phyloP scores from a whole-genome alignment of 2,797 vertebrate genomes.

The Anniella stebbinsi region DNA sequence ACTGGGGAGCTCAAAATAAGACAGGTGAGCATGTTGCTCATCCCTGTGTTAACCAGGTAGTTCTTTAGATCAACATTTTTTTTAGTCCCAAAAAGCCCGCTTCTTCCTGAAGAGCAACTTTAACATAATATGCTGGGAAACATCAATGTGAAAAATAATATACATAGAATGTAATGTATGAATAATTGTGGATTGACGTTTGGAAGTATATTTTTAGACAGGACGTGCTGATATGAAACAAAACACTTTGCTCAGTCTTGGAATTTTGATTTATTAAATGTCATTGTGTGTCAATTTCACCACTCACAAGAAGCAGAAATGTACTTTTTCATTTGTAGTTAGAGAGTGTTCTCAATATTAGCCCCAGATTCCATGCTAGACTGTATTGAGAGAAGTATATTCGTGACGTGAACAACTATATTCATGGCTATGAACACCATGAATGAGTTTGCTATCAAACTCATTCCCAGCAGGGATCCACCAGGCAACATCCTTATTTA shows the following conservation, averaged over 20 bases:
- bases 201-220: conserved; percentile 23
- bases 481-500: not conserved
- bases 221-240: conserved; percentile 15
- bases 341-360: not conserved
- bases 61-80: not conserved
- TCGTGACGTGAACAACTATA: too few species aligned
- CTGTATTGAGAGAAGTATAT: not conserved
- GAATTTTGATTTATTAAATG: conserved; percentile 43
- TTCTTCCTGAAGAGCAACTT: not conserved
- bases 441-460: not conserved
- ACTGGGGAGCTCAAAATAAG: too few species aligned
- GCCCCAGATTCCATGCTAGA: not conserved
- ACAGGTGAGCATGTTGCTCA: too few species aligned
- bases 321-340: not conserved
- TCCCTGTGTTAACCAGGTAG: not conserved
- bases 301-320: not conserved
- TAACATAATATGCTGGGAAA: not conserved
- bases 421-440: not conserved
- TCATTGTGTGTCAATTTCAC: conserved; percentile 10
- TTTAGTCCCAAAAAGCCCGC: not conserved
- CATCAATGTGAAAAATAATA: conserved; percentile 8
- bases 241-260: not conserved
- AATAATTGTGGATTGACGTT: conserved; percentile 32
- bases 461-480: not conserved
- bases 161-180: not conserved